These are phyloP conservation scores for Leuciscus waleckii DNA, from an alignment of 2,797 vertebrate genomes.

Conservation along the genomic window DNA sequence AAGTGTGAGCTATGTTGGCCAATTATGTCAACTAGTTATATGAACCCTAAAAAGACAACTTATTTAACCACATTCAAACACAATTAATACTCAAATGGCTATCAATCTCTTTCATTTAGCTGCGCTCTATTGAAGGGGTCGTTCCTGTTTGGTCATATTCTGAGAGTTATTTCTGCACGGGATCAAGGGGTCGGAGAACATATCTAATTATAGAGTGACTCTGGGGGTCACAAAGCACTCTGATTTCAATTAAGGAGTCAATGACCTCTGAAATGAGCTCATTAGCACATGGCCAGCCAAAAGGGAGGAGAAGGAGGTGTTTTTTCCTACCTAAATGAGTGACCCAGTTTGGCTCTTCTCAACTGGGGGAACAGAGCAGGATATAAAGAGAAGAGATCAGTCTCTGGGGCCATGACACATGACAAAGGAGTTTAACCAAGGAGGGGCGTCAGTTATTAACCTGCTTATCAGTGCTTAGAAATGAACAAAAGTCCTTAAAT, in stretches of 20 bases:
- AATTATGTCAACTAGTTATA: neutral
- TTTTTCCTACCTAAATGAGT: conserved; percentile 58
- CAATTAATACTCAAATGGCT: conserved; percentile 18
- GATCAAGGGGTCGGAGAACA: conserved; percentile 50
- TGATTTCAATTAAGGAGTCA: conserved; percentile 60
- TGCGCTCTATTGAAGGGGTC: conserved; percentile 12
- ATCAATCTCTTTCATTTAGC: neutral
- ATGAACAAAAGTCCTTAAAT: neutral
- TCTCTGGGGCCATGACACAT: conserved; percentile 51
- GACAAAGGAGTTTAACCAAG: conserved; percentile 37
- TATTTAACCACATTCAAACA: conserved; percentile 10
- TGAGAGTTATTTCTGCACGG: conserved; percentile 50
- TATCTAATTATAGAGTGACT: conserved; percentile 59
- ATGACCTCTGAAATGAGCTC: conserved; percentile 65
- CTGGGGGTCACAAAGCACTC: conserved; percentile 51
- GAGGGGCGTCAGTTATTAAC: conserved; percentile 45
- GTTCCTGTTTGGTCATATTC: conserved; percentile 19
- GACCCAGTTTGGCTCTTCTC: conserved; percentile 58
- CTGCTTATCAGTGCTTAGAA: conserved; percentile 36
- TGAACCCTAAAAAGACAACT: neutral
- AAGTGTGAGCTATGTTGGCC: neutral
- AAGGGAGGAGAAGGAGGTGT: conserved; percentile 59
- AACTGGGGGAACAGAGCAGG: conserved; percentile 37
- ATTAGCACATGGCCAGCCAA: conserved; percentile 68
- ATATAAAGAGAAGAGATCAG: conserved; percentile 50